Percentiles rank a stretch among this genome's conserved stretches.
Conservation (phyloP, 2,113 vertebrate species). For the Deroptyus accipitrinus region DNA sequence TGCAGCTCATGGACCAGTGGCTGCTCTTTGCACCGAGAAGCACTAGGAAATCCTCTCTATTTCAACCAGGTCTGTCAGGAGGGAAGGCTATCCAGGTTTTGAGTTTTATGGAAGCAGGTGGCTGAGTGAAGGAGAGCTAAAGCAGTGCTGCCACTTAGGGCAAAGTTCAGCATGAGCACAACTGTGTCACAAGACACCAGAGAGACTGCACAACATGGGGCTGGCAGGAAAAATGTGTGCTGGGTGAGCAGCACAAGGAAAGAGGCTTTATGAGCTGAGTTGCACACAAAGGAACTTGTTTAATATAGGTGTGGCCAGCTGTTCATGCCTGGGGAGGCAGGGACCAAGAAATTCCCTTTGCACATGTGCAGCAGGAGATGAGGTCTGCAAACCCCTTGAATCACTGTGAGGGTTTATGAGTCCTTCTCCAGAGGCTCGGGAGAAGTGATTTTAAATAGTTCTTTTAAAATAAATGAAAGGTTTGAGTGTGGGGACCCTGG, state of each 20-base stretch:
- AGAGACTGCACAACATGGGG: accelerated
- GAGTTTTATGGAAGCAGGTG: neutral
- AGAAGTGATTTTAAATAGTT: neutral
- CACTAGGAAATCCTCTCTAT: neutral
- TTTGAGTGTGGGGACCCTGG: no score
- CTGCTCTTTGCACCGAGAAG: neutral
- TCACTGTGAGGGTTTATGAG: neutral
- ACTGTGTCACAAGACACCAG: neutral
- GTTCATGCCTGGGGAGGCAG: neutral
- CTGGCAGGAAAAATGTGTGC: neutral
- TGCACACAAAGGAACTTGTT: neutral
- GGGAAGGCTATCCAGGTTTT: neutral
- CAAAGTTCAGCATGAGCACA: neutral
- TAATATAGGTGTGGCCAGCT: neutral
- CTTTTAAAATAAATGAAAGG: neutral
- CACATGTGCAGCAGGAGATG: neutral
- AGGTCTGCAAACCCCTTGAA: neutral
- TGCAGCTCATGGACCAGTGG: neutral
- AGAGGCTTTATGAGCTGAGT: neutral
- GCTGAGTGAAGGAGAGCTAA: neutral
- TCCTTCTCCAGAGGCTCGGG: neutral
- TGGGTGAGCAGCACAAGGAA: neutral
- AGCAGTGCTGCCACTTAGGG: neutral
- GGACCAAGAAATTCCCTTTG: neutral
- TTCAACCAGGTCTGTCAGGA: neutral